A percentile compares a stretch with the other conserved stretches of the same genome.
Evolutionary conservation across 2,797 vertebrate genomes (phyloP).

Genomic region (Tachyglossus aculeatus): DNA sequence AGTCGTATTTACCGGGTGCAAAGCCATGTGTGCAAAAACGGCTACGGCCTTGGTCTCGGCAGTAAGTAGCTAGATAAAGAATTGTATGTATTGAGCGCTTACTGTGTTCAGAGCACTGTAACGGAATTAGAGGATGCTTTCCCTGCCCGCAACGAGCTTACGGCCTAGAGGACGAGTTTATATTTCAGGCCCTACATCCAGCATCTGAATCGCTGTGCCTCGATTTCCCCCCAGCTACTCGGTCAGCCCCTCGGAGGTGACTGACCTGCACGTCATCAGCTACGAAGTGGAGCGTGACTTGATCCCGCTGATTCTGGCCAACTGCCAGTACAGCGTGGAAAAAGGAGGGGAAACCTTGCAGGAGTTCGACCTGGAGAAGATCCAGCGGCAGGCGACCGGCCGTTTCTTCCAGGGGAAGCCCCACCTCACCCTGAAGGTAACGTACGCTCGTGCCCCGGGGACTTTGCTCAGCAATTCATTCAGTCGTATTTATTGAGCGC

Average conservation of each 20-base stretch:
- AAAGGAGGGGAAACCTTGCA: constrained; percentile 83
- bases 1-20: too few relatives aligned
- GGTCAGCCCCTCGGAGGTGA: constrained; percentile 85
- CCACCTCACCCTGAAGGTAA: constrained; percentile 82
- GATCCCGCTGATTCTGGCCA: constrained; percentile 87
- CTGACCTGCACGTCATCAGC: constrained; percentile 88
- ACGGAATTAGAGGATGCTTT: too few relatives aligned
- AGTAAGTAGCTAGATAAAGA: too few relatives aligned
- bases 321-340: constrained; percentile 92
- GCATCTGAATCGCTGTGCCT: background rate
- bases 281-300: constrained; percentile 89
- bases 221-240: constrained; percentile 78
- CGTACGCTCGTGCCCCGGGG: background rate
- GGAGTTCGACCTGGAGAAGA: constrained; percentile 88
- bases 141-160: too few relatives aligned
- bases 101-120: too few relatives aligned
- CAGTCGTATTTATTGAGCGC: too few relatives aligned
- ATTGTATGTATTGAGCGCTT: too few relatives aligned
- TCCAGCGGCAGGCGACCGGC: constrained; percentile 88
- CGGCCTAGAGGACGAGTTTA: background rate
- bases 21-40: too few relatives aligned
- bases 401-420: constrained; percentile 92
- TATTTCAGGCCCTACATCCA: rapidly evolving
- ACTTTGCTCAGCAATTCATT: too few relatives aligned
- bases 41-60: too few relatives aligned